Evolutionary conservation across 1,140 invertebrate species (phyloP).

Genomic region (Condylostylus longicornis): DNA sequence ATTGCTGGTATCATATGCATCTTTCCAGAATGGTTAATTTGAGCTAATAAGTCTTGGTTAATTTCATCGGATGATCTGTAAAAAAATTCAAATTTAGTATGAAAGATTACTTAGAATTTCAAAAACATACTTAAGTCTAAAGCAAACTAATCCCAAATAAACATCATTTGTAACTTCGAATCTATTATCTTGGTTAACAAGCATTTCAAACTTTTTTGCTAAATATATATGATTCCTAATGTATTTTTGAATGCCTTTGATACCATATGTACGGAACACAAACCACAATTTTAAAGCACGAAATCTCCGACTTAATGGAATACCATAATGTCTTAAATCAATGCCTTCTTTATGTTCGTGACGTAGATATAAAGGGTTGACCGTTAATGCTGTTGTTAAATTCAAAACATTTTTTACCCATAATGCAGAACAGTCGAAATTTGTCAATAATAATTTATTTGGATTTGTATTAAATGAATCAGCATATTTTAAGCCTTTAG

Average conservation of each 20-base stretch:
- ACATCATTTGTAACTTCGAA: conserved; percentile 80
- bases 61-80: conserved; percentile 49
- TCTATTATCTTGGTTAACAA: conserved; percentile 54
- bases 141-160: conserved; percentile 54
- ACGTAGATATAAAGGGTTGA: conserved; percentile 83
- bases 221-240: conserved; percentile 77
- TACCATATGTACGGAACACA: conserved; percentile 66
- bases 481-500: conserved; percentile 66
- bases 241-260: conserved; percentile 65
- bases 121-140: conserved; percentile 37
- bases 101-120: background rate
- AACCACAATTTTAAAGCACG: conserved; percentile 82
- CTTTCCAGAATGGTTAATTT: conserved; percentile 75
- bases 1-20: conserved; percentile 81
- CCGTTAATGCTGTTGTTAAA: conserved; percentile 71
- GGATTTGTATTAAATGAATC: conserved; percentile 87
- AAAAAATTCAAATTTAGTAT: conserved; percentile 2
- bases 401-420: conserved; percentile 74
- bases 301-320: conserved; percentile 74
- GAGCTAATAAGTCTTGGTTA: conserved; percentile 66
- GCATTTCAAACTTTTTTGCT: conserved; percentile 69
- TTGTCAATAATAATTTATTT: conserved; percentile 82
- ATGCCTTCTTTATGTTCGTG: conserved; percentile 56
- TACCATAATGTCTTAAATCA: conserved; percentile 82
- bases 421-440: conserved; percentile 79